phyloP scores from a whole-genome alignment of 1,140 invertebrate genomes.

The Drosophila melanica region DNA sequence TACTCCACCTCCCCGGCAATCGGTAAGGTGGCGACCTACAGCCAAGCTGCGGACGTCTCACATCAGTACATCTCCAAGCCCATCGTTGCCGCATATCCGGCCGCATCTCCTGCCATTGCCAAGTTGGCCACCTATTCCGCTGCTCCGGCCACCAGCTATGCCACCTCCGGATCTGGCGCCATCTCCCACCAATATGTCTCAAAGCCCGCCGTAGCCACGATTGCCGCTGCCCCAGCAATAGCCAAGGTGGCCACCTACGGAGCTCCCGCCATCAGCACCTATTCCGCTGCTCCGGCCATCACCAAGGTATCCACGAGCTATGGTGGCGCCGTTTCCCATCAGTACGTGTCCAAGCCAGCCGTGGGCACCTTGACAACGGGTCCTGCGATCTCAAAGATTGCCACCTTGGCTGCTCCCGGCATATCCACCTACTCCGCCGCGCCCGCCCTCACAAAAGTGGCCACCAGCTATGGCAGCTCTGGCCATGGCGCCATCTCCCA shows the following conservation, averaged over 20 bases:
- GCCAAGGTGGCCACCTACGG: conserved; percentile 42
- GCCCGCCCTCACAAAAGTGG: conserved; percentile 50
- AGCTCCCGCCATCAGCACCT: conserved; percentile 46
- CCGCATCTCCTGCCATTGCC: conserved; percentile 33
- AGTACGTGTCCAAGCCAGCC: conserved; percentile 67
- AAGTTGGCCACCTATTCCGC: conserved; percentile 35
- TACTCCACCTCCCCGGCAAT: conserved; percentile 41
- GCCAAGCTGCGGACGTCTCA: conserved; percentile 39
- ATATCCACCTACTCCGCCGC: conserved; percentile 48
- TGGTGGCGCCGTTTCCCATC: conserved; percentile 66
- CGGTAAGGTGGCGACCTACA: conserved; percentile 29
- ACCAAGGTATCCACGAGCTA: conserved; percentile 51
- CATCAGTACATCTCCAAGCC: conserved; percentile 54
- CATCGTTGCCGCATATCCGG: conserved; percentile 26
- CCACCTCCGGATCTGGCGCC: conserved; percentile 31
- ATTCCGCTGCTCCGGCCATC: conserved; percentile 43
- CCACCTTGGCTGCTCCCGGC: conserved; percentile 56
- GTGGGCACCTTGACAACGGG: conserved; percentile 28
- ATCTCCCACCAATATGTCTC: conserved; percentile 62
- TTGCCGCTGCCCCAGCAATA: conserved; percentile 35
- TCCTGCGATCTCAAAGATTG: conserved; percentile 62
- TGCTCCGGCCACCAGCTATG: conserved; percentile 40
- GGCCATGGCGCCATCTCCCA: conserved; percentile 50
- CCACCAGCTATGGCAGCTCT: conserved; percentile 35
- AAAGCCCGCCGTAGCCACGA: conserved; percentile 35